Base-by-base conservation (phyloP, 2,113 vertebrate genomes). In the Suricata suricatta region DNA sequence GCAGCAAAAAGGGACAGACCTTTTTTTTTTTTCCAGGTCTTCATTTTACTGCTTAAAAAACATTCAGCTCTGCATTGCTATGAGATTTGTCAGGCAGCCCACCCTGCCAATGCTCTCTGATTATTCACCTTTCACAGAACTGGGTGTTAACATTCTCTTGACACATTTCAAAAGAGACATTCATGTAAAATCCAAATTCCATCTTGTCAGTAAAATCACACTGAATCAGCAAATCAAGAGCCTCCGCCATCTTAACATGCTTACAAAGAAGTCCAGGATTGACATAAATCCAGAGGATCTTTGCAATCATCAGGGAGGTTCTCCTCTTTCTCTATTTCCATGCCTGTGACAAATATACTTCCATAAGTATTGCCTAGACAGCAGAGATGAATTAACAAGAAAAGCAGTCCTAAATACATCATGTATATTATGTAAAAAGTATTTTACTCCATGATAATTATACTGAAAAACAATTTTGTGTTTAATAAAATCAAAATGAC, bases 401-500 rank as follows among this genome's bases (percentile, higher is more conserved):
- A 80, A 95, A 81, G 16, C 50, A 76, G 44, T 83, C 38, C 41
- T 64, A 54, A 64, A 50, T 12, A 74, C 1, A 74, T 9, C 15
- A 88, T 23, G 35, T 9, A 31, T 16, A 5, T 13, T 57, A 57
- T 33, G 7, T 41, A 77, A 82, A 33, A 92, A 38, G 14, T 12
- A 77, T 31, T 69, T 89, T 21, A 27, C 35, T 60, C 5, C 3
- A 19, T 54, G 68, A 17, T 66, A 50, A 89, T 35, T 80, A 6
- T 23, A 54, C 50, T 83, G 60, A 96, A 8, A 72, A 52, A 96
- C 12, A 72, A 44, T 77, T 84, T 74, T 47, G 35, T 69, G 25
- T 64, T 93, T 41, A 60, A 85, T 69, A 50, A 93, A 82, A 82
- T 66, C 3, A 57, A 97, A 88, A 76, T 27, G n/a, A 52, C 23